These are phyloP conservation scores for Dasyurus viverrinus DNA, from an alignment of 2,113 vertebrate genomes.

Conservation along the genomic window DNA sequence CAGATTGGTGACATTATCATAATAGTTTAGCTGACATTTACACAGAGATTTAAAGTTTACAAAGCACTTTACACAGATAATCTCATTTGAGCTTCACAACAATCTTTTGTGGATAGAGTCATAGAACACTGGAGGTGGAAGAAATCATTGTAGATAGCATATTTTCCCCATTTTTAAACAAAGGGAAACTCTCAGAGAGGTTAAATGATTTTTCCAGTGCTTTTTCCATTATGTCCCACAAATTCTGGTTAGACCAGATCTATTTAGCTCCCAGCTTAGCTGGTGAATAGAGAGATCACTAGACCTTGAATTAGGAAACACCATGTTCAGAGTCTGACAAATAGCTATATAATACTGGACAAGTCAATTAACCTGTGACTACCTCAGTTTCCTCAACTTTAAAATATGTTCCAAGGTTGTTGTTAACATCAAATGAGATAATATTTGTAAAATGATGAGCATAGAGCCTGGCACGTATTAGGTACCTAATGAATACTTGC, in stretches of 20 bases:
- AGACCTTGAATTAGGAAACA: neutral
- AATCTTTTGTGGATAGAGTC: neutral
- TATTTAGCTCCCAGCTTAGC: neutral
- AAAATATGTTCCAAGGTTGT: neutral
- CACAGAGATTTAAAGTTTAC: neutral
- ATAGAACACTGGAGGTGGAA: neutral
- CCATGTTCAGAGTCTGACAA: neutral
- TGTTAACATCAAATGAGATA: neutral
- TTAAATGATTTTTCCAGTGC: neutral
- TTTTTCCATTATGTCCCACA: neutral
- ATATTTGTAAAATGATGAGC: neutral
- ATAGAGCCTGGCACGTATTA: neutral
- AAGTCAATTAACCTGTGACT: neutral
- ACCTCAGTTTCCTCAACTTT: neutral
- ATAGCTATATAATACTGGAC: neutral
- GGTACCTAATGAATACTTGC: neutral
- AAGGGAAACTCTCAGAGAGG: neutral
- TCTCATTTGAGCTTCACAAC: neutral
- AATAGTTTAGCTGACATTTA: neutral
- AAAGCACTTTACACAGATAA: neutral
- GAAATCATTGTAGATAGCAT: neutral
- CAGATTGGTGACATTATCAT: slow-evolving; percentile 8
- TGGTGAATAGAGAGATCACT: neutral
- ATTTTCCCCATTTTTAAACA: neutral
- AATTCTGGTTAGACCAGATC: neutral